Percentiles rank a stretch among this genome's conserved stretches.
Conservation (phyloP, 2,797 vertebrate genomes). For the Ctenosaura bakeri region DNA sequence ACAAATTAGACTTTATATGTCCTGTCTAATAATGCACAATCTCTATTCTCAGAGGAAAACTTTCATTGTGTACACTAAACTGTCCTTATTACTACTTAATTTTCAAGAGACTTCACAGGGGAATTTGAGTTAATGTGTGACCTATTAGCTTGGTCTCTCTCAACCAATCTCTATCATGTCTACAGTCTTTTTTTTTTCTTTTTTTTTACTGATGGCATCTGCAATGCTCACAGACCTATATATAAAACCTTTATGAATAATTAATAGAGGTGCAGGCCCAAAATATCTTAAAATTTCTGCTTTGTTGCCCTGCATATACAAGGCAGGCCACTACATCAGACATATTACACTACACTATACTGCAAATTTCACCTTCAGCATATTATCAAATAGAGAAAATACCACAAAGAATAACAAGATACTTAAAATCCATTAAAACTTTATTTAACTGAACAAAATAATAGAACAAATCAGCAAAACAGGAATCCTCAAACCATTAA, state of each 20-base stretch:
- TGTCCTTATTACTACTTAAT: slow-evolving; percentile 1
- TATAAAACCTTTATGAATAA: slow-evolving; percentile 68
- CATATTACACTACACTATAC: not conserved
- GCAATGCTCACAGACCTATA: slow-evolving; percentile 34
- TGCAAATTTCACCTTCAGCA: slow-evolving; percentile 6
- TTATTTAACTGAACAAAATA: slow-evolving; percentile 24
- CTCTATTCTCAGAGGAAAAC: not conserved
- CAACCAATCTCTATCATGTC: not conserved
- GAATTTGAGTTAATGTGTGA: not conserved
- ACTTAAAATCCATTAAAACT: not conserved
- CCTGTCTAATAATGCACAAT: not conserved
- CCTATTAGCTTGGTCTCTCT: not conserved
- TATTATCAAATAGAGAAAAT: not conserved
- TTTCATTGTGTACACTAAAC: not conserved
- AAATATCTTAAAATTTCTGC: slow-evolving; percentile 59
- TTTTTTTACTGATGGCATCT: slow-evolving; percentile 17
- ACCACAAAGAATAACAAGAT: not conserved
- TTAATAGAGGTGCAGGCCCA: slow-evolving; percentile 51
- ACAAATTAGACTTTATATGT: not conserved
- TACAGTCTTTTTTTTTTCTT: slow-evolving; percentile 5
- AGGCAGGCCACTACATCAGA: slow-evolving; percentile 2
- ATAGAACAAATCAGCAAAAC: slow-evolving; percentile 21
- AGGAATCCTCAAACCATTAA: not conserved
- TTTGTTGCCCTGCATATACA: slow-evolving; percentile 41
- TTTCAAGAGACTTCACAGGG: slow-evolving; percentile 4